Evolutionary conservation across 2,888 invertebrate genomes (phyloP).

Genomic region (Leptopterna dolabrata): DNA sequence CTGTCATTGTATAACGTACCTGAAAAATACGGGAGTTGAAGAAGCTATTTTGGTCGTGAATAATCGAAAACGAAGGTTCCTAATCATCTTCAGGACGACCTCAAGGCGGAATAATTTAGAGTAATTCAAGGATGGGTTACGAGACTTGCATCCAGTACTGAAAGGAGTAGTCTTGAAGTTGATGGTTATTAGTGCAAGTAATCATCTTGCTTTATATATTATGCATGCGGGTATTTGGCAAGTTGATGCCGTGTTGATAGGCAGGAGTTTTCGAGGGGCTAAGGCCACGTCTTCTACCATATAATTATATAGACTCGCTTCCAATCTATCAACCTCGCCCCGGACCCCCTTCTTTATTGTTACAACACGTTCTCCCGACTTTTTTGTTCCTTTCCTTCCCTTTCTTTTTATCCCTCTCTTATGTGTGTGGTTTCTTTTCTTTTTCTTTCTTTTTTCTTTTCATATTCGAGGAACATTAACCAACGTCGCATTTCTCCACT

Average conservation of each 20-base stretch:
- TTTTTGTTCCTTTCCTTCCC: background rate
- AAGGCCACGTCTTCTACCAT: conserved; percentile 47
- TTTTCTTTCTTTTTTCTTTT: background rate
- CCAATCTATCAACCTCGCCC: conserved; percentile 53
- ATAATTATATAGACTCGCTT: conserved; percentile 56
- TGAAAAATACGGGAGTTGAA: no score
- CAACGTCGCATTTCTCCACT: conserved; percentile 35
- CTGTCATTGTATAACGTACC: no score
- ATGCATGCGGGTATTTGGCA: conserved; percentile 52
- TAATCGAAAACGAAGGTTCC: no score
- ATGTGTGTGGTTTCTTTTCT: background rate
- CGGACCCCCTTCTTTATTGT: conserved; percentile 48
- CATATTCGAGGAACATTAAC: conserved; percentile 32
- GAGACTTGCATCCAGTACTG: background rate
- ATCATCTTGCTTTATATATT: conserved; percentile 31
- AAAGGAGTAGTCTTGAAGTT: background rate
- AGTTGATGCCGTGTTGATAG: conserved; percentile 54
- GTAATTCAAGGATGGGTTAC: background rate
- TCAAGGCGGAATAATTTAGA: no score
- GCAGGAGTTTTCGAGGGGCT: conserved; percentile 48
- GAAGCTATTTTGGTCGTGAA: no score
- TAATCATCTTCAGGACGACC: no score
- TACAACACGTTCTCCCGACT: conserved; percentile 46
- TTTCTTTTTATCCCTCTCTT: background rate
- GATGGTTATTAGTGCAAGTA: background rate